Percentiles rank a stretch among this genome's conserved stretches.
phyloP scores from a whole-genome alignment of 2,888 invertebrate genomes.

The Campopleginae sp. region DNA sequence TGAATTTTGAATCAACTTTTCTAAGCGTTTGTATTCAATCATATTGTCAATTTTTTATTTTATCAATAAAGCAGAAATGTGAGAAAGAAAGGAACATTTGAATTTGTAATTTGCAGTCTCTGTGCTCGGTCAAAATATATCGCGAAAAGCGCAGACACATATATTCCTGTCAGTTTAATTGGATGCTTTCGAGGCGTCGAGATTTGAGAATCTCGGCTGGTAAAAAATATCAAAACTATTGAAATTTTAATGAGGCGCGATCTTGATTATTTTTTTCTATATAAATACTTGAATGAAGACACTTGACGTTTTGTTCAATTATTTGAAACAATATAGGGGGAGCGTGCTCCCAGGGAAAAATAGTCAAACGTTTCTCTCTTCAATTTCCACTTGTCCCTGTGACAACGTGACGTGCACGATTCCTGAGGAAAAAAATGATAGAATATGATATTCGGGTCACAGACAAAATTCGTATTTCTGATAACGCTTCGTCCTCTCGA shows the following conservation, averaged over 20 bases:
- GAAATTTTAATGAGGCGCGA: slow-evolving; percentile 5
- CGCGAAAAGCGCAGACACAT: neutral
- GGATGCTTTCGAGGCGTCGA: slow-evolving; percentile 14
- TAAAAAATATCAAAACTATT: slow-evolving; percentile 4
- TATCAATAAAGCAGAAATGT: neutral
- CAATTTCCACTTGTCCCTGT: neutral
- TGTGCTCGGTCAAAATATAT: slow-evolving; percentile 7
- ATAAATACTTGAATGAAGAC: neutral
- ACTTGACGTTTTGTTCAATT: neutral
- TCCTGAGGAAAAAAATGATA: neutral
- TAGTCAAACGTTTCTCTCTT: neutral
- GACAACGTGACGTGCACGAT: neutral
- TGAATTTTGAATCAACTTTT: slow-evolving; percentile 5
- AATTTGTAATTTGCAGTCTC: neutral
- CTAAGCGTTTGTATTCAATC: neutral
- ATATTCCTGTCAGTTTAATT: slow-evolving; percentile 19
- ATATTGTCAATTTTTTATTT: neutral
- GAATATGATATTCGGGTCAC: neutral
- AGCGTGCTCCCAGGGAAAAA: too few species aligned
- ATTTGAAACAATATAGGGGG: neutral
- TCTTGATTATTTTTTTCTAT: slow-evolving; percentile 1
- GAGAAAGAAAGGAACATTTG: neutral
- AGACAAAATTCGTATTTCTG: neutral
- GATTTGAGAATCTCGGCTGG: neutral
- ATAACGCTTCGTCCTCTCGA: neutral